A percentile compares a stretch with the other conserved stretches of the same genome.
These are phyloP conservation scores for Trachelus troglodyta DNA, from an alignment of 2,888 invertebrate species.

Conservation along the genomic window DNA sequence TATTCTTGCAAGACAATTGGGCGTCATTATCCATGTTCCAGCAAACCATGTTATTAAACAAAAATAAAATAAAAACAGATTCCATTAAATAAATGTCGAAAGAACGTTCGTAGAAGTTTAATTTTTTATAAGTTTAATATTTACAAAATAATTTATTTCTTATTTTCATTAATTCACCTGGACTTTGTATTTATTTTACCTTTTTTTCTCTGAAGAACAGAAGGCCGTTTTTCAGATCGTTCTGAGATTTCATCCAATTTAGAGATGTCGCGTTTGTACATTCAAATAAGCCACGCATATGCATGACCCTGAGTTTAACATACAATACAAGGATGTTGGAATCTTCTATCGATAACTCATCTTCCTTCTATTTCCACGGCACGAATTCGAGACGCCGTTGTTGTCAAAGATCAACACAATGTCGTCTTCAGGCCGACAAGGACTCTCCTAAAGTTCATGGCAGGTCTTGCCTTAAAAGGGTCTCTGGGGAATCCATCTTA, in stretches of 20 bases:
- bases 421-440: not conserved
- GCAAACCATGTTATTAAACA: not conserved
- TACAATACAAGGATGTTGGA: conserved; percentile 22
- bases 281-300: not conserved
- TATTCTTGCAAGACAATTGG: not conserved
- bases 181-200: not conserved
- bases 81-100: not conserved
- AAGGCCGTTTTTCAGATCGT: not conserved
- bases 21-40: not conserved
- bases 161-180: not conserved
- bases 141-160: not conserved
- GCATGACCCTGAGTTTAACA: conserved; percentile 15
- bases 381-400: not conserved
- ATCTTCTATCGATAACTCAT: conserved; percentile 22
- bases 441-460: conserved; percentile 2
- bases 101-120: not conserved
- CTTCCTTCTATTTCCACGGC: conserved; percentile 10
- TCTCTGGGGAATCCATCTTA: not conserved
- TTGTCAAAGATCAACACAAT: not conserved
- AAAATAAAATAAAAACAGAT: not conserved
- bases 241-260: not conserved
- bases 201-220: not conserved
- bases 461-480: conserved; percentile 1
- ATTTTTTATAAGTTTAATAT: not conserved
- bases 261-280: not conserved